Percentiles rank a stretch among this genome's conserved stretches.
phyloP scores from a whole-genome alignment of 2,888 invertebrate genomes.

The Xiphydria camelus region DNA sequence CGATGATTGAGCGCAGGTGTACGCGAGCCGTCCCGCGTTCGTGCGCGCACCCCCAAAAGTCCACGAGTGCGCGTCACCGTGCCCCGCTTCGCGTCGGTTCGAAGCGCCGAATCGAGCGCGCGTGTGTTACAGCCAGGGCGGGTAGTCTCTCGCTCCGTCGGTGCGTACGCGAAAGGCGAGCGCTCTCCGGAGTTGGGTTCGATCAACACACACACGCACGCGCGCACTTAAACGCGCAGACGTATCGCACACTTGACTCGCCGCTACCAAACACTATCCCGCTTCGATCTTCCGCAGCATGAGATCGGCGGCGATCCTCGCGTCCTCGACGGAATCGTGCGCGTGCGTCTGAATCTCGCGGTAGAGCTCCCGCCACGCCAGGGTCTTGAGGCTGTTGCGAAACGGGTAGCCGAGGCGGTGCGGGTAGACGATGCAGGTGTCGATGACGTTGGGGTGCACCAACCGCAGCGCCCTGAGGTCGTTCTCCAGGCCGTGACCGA shows the following conservation, averaged over 20 bases:
- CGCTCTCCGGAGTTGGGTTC: no score
- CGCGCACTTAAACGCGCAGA: background rate
- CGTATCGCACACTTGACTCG: background rate
- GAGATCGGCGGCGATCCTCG: slow-evolving; percentile 85
- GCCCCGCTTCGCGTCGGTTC: no score
- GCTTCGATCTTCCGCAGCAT: no score
- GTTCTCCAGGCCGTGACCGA: slow-evolving; percentile 95
- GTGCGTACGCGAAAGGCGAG: no score
- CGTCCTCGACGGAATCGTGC: slow-evolving; percentile 94
- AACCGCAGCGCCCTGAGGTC: slow-evolving; percentile 87
- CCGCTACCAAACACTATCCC: no score
- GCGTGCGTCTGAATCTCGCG: slow-evolving; percentile 78
- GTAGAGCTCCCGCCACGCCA: slow-evolving; percentile 73
- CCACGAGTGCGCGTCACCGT: no score
- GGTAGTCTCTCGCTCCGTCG: no score
- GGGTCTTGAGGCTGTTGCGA: slow-evolving; percentile 78
- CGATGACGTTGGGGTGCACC: slow-evolving; percentile 82
- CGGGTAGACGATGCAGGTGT: slow-evolving; percentile 88
- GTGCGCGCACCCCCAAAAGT: no score
- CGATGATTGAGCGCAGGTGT: slow-evolving; percentile 22
- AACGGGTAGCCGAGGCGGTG: slow-evolving; percentile 83
- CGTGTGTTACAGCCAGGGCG: no score
- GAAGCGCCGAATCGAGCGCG: no score
- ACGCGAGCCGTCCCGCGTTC: background rate
- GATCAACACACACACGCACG: background rate